Evolutionary conservation across 2,113 vertebrate species (phyloP).

Genomic region (Plecotus auritus): DNA sequence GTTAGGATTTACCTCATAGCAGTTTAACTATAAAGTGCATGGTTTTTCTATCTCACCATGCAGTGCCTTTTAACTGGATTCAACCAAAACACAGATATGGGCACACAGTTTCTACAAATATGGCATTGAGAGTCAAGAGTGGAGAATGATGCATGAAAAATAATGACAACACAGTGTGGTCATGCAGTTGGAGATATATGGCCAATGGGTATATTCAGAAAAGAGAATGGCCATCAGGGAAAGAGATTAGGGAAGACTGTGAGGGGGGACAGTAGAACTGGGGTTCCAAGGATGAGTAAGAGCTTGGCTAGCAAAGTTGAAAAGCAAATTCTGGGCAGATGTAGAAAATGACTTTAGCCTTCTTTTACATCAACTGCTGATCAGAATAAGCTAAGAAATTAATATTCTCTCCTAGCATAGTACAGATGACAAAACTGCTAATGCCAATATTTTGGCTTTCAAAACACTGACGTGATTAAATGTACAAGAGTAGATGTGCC

Average conservation of each 20-base stretch:
- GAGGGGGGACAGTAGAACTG: background rate
- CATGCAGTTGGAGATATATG: background rate
- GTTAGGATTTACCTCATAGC: background rate
- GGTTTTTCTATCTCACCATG: background rate
- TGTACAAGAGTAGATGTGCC: background rate
- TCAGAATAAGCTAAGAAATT: constrained; percentile 35
- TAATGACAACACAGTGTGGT: background rate
- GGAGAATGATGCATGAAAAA: background rate
- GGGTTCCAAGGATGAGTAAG: background rate
- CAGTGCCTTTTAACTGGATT: background rate
- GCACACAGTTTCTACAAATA: background rate
- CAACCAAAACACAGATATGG: background rate
- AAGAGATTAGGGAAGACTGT: background rate
- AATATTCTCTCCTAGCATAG: constrained; percentile 30
- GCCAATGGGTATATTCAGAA: background rate
- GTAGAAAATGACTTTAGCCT: background rate
- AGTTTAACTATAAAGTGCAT: background rate
- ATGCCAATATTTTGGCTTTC: constrained; percentile 51
- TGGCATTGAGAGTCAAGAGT: background rate
- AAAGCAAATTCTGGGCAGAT: background rate
- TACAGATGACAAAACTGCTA: background rate
- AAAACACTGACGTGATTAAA: constrained; percentile 57
- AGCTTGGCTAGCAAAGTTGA: background rate
- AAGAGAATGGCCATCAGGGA: background rate
- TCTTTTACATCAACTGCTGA: background rate